These are phyloP conservation scores for Zosterops pallidus DNA, from an alignment of 2,113 vertebrate species.

Conservation along the genomic window DNA sequence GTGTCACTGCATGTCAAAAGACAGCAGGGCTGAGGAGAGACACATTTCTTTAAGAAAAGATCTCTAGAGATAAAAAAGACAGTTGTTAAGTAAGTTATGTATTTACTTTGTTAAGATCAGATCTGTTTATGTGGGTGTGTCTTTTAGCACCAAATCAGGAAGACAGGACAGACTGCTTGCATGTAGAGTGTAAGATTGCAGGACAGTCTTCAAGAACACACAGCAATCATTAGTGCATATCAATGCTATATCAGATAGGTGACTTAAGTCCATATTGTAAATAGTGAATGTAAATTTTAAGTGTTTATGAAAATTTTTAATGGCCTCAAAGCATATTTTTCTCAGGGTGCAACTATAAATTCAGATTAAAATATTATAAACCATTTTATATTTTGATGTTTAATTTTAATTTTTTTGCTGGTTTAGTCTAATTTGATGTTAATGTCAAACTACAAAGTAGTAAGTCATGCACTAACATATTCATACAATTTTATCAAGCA, in stretches of 20 bases:
- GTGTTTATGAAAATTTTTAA: not conserved
- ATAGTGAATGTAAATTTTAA: not conserved
- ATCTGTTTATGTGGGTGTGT: not conserved
- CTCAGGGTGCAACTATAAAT: not conserved
- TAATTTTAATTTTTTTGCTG: not conserved
- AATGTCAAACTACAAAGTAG: not conserved
- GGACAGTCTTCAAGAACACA: not conserved
- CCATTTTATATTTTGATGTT: not conserved
- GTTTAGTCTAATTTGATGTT: not conserved
- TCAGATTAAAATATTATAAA: not conserved
- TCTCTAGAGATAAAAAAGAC: not conserved
- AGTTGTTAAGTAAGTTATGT: not conserved
- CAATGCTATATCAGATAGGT: not conserved
- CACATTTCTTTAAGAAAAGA: not conserved
- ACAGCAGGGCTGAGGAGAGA: not conserved
- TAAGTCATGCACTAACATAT: not conserved
- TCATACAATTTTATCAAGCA: not conserved
- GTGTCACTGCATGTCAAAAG: not conserved
- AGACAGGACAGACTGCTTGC: not conserved
- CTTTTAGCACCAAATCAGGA: not conserved
- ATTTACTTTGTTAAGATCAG: not conserved
- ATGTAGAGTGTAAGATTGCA: not conserved
- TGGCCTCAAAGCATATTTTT: not conserved
- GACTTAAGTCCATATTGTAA: not conserved
- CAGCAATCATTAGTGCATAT: not conserved